Evolutionary conservation across 2,888 invertebrate species (phyloP).

Genomic region (Fabriciana adippe): DNA sequence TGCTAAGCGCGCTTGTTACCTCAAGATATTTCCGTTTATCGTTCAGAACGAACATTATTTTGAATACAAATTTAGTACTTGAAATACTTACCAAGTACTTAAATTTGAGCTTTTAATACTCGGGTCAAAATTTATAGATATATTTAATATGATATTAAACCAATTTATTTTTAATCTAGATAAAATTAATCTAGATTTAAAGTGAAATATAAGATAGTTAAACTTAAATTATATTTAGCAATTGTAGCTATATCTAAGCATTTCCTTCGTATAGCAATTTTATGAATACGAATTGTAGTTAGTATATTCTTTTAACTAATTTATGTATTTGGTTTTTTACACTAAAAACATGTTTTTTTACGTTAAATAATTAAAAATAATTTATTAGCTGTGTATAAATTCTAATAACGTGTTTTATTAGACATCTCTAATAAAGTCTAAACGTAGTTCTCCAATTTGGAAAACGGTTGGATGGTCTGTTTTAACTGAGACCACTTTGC

Average conservation of each 20-base stretch:
- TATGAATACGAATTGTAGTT: no score
- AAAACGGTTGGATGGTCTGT: conserved; percentile 31
- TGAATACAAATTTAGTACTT: conserved; percentile 10
- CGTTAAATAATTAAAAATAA: background rate
- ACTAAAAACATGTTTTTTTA: no score
- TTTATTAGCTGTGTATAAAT: background rate
- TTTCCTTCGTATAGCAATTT: no score
- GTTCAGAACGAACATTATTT: conserved; percentile 9
- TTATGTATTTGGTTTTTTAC: no score
- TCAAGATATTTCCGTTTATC: conserved; percentile 18
- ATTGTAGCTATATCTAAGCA: no score
- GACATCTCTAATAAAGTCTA: conserved; percentile 2
- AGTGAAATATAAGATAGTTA: no score
- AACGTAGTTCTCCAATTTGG: conserved; percentile 13
- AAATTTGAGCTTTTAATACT: background rate
- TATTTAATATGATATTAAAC: background rate
- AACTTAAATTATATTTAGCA: no score
- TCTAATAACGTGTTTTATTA: background rate
- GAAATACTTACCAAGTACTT: conserved; percentile 1
- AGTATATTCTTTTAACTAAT: no score
- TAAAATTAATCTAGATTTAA: no score
- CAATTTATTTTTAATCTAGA: no score
- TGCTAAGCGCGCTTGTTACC: conserved; percentile 7
- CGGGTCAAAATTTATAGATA: background rate
- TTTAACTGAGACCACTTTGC: conserved; percentile 55